Percentiles rank a stretch among this genome's conserved stretches.
These are phyloP conservation scores for Aphaenogaster floridana DNA, from an alignment of 1,140 invertebrate genomes.

Conservation along the genomic window DNA sequence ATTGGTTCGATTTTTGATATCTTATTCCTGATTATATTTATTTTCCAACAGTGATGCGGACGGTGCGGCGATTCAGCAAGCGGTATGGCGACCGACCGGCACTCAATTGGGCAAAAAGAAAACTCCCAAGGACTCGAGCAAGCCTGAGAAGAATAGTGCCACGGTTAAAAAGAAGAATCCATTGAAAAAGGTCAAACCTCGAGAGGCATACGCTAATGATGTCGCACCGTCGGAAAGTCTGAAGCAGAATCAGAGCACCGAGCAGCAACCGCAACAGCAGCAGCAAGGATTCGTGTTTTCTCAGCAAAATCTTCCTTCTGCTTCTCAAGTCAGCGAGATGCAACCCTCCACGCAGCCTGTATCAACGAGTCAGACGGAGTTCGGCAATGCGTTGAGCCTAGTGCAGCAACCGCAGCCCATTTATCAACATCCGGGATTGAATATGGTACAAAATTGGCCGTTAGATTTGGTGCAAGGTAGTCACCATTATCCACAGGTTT, in stretches of 20 bases:
- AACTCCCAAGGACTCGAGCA: slow-evolving; percentile 71
- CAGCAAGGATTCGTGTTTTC: slow-evolving; percentile 67
- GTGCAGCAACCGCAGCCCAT: slow-evolving; percentile 79
- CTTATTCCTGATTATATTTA: neutral
- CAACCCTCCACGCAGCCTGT: slow-evolving; percentile 66
- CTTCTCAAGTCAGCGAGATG: slow-evolving; percentile 69
- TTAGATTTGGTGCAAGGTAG: slow-evolving; percentile 83
- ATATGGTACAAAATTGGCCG: slow-evolving; percentile 84
- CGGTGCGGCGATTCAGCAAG: slow-evolving; percentile 82
- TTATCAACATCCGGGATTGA: slow-evolving; percentile 81
- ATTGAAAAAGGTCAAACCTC: slow-evolving; percentile 71
- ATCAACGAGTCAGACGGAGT: slow-evolving; percentile 68
- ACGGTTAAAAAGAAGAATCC: slow-evolving; percentile 73
- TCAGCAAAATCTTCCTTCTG: slow-evolving; percentile 68
- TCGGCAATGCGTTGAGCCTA: slow-evolving; percentile 74
- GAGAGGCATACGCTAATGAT: slow-evolving; percentile 63
- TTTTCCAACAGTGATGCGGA: slow-evolving; percentile 78
- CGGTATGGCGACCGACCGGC: slow-evolving; percentile 85
- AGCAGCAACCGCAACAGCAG: slow-evolving; percentile 39
- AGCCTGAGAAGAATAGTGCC: slow-evolving; percentile 59
- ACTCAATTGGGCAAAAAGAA: slow-evolving; percentile 85
- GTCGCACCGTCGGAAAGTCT: slow-evolving; percentile 45
- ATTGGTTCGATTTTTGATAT: slow-evolving; percentile 43
- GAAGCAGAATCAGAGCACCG: slow-evolving; percentile 48
- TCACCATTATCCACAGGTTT: slow-evolving; percentile 83